phyloP scores from a whole-genome alignment of 2,888 invertebrate genomes.

The Caenorhabditis wallacei region DNA sequence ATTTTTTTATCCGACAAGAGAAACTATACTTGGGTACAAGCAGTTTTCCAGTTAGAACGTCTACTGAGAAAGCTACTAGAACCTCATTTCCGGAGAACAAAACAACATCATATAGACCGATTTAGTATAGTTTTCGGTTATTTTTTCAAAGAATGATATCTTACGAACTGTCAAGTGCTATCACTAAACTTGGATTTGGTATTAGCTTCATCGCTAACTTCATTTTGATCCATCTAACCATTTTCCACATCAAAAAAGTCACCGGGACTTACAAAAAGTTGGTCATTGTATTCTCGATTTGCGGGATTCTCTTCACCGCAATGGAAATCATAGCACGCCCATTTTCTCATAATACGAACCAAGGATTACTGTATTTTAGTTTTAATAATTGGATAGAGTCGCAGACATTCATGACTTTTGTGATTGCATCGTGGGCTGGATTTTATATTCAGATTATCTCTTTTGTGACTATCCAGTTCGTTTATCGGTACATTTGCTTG shows the following conservation, averaged over 20 bases:
- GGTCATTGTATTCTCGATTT: not conserved
- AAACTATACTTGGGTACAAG: too few species aligned
- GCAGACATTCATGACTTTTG: not conserved
- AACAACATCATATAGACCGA: too few species aligned
- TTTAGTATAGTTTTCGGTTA: too few species aligned
- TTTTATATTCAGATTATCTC: too few species aligned
- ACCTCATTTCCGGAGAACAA: too few species aligned
- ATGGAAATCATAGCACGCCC: not conserved
- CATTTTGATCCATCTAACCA: not conserved
- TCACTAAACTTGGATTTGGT: not conserved
- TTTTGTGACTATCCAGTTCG: too few species aligned
- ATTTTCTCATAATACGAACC: conserved; percentile 1
- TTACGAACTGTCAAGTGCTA: too few species aligned
- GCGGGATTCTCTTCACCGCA: not conserved
- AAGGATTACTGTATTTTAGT: not conserved
- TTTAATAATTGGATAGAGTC: not conserved
- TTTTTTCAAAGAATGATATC: too few species aligned
- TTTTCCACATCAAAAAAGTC: not conserved
- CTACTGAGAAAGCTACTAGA: too few species aligned
- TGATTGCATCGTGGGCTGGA: not conserved
- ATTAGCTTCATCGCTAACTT: not conserved
- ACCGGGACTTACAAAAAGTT: not conserved
- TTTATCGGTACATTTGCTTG: too few species aligned
- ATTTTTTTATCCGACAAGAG: too few species aligned
- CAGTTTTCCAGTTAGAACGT: too few species aligned